Conservation (phyloP, 2,797 vertebrate species). For the Chrosomus eos region DNA sequence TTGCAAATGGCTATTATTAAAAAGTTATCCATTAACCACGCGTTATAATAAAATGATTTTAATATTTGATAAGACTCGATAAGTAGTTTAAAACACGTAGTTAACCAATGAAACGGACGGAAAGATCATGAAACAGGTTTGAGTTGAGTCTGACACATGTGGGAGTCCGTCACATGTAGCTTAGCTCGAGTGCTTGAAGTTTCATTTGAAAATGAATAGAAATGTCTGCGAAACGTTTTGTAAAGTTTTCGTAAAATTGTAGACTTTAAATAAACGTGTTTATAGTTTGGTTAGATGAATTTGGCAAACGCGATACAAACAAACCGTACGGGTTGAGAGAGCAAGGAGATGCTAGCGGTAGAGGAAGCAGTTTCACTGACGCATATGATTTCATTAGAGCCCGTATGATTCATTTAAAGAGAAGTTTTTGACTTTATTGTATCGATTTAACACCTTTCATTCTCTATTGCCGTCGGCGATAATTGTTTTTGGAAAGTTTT, state of each 20-base stretch:
- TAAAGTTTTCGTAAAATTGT: neutral
- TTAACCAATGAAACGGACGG: neutral
- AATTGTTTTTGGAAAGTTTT: neutral
- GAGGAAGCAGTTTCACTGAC: constrained; percentile 11
- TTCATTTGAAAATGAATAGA: neutral
- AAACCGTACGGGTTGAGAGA: neutral
- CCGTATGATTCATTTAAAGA: neutral
- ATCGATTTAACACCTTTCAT: neutral
- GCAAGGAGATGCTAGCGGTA: neutral
- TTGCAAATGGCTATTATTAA: neutral
- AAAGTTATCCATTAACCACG: neutral
- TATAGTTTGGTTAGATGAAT: neutral
- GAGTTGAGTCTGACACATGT: constrained; percentile 22
- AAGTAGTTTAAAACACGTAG: neutral
- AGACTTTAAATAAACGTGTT: too few relatives aligned
- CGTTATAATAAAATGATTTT: neutral
- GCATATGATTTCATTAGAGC: neutral
- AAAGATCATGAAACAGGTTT: neutral
- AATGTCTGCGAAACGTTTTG: neutral
- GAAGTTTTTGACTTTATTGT: neutral
- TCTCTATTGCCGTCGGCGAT: neutral
- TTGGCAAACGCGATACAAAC: neutral
- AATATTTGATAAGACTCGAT: too few relatives aligned
- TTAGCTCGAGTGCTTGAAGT: neutral
- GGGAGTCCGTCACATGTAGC: constrained; percentile 39